These are phyloP conservation scores for Rhogogaster chlorosoma DNA, from an alignment of 2,888 invertebrate genomes.

Conservation along the genomic window DNA sequence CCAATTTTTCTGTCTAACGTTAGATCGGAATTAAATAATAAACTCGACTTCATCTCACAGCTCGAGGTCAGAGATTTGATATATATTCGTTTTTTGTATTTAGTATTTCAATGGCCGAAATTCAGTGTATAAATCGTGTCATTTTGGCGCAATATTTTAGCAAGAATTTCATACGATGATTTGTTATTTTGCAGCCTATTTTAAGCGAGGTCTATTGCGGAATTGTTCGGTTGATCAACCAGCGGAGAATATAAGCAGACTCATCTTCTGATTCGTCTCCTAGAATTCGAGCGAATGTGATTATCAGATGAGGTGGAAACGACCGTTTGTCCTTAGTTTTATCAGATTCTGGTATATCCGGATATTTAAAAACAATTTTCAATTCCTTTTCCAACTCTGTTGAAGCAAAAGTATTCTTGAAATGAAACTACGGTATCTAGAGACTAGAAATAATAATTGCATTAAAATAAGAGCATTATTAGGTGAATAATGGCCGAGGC, in stretches of 20 bases:
- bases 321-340: neutral
- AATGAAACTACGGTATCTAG: neutral
- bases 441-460: neutral
- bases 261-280: neutral
- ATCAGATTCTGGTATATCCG: neutral
- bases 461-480: neutral
- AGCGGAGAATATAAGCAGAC: neutral
- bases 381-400: neutral
- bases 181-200: slow-evolving; percentile 17
- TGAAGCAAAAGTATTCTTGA: neutral
- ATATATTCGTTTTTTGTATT: neutral
- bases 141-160: neutral
- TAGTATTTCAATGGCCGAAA: neutral
- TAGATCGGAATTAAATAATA: neutral
- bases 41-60: neutral
- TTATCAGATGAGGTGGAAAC: neutral
- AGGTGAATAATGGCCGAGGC: neutral
- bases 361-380: neutral
- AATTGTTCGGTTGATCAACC: neutral
- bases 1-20: neutral
- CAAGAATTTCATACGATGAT: neutral
- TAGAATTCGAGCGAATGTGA: neutral
- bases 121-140: neutral
- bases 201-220: neutral
- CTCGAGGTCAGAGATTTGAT: neutral